Conservation (phyloP, 2,888 invertebrate genomes). For the Drosophila siamana region DNA sequence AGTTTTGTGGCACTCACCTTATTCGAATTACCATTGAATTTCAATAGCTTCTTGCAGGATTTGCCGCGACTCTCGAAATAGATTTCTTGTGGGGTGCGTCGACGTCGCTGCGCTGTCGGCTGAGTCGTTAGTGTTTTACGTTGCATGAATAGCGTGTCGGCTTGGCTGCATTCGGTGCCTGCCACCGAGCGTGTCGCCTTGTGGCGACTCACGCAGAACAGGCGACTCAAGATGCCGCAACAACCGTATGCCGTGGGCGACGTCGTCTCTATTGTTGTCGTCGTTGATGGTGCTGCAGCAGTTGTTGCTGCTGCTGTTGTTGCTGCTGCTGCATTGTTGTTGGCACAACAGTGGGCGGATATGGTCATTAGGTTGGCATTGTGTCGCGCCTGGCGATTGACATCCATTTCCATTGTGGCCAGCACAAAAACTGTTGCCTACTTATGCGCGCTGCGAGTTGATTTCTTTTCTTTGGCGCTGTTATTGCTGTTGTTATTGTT, state of each 20-base stretch:
- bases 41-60: constrained; percentile 92
- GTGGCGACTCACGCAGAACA: constrained; percentile 76
- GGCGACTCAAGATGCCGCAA: constrained; percentile 79
- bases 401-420: constrained; percentile 84
- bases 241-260: constrained; percentile 67
- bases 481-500: constrained; percentile 36
- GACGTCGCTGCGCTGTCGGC: constrained; percentile 70
- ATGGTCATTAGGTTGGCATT: constrained; percentile 83
- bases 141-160: constrained; percentile 57
- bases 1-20: constrained; percentile 87
- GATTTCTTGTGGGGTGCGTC: constrained; percentile 87
- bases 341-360: constrained; percentile 81
- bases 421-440: constrained; percentile 67
- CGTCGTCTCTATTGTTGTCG: constrained; percentile 54
- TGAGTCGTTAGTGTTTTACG: constrained; percentile 48
- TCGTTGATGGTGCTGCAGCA: constrained; percentile 56
- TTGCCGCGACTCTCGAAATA: constrained; percentile 93
- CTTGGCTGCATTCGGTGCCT: constrained; percentile 63
- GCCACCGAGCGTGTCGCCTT: constrained; percentile 77
- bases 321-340: constrained; percentile 58
- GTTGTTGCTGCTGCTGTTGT: constrained; percentile 42
- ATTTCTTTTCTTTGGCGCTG: constrained; percentile 36
- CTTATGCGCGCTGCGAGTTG: constrained; percentile 55
- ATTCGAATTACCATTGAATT: constrained; percentile 93
- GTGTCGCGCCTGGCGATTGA: constrained; percentile 82